These are phyloP conservation scores for Drosophila sucinea DNA, from an alignment of 1,140 invertebrate species.

Conservation along the genomic window DNA sequence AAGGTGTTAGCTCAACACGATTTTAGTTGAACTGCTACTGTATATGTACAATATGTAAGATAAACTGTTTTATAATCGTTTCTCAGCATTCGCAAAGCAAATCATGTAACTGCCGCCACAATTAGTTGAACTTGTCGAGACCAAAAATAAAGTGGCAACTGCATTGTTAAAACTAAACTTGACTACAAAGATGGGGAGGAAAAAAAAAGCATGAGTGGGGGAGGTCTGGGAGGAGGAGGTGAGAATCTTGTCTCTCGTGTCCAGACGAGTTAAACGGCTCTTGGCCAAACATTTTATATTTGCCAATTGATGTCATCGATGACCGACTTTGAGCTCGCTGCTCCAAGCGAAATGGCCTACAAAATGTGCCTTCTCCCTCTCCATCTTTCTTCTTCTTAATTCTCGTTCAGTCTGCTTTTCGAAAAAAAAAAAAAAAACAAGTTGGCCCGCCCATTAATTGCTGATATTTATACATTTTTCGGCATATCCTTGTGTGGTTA, in stretches of 20 bases:
- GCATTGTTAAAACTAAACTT: conserved; percentile 8
- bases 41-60: neutral
- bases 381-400: neutral
- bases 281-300: conserved; percentile 5
- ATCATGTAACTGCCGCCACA: conserved; percentile 10
- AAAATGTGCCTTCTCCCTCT: neutral
- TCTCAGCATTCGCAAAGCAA: neutral
- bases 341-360: conserved; percentile 1
- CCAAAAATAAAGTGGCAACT: neutral
- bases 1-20: neutral
- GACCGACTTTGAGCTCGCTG: conserved; percentile 7
- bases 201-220: neutral
- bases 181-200: neutral
- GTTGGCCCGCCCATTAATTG: conserved; percentile 6
- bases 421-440: neutral
- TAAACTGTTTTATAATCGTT: conserved; percentile 1
- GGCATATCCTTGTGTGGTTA: conserved; percentile 12
- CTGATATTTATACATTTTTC: conserved; percentile 2
- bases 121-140: conserved; percentile 5
- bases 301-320: conserved; percentile 13
- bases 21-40: neutral
- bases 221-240: neutral
- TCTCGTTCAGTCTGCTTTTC: neutral
- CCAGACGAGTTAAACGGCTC: conserved; percentile 10
- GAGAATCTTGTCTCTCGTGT: neutral